Evolutionary conservation across 2,113 vertebrate genomes (phyloP).

Genomic region (Strix uralensis): DNA sequence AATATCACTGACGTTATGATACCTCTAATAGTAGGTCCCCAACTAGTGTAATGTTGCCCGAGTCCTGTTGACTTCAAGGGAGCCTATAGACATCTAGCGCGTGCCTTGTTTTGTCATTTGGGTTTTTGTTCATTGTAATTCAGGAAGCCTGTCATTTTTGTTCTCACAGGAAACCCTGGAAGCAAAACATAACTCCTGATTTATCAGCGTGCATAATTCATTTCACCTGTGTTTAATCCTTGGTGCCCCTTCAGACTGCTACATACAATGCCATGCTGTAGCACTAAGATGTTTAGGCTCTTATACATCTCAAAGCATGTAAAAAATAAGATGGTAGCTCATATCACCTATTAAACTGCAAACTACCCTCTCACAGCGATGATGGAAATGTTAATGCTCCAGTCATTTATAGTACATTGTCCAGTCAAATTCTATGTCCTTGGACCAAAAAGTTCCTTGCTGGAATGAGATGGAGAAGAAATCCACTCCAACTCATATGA

Average conservation of each 20-base stretch:
- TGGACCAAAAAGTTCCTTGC: neutral
- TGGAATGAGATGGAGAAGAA: neutral
- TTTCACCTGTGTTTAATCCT: neutral
- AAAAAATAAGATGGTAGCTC: neutral
- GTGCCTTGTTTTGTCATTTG: neutral
- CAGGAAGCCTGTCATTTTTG: neutral
- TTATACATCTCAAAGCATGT: neutral
- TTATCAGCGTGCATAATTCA: neutral
- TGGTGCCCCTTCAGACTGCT: neutral
- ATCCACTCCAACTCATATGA: neutral
- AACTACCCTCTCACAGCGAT: neutral
- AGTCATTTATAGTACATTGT: neutral
- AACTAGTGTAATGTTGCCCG: neutral
- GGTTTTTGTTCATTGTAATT: neutral
- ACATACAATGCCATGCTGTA: neutral
- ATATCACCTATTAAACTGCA: neutral
- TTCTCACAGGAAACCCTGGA: neutral
- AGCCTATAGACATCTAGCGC: neutral
- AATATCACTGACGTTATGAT: neutral
- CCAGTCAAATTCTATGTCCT: neutral
- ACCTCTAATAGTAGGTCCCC: neutral
- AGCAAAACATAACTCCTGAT: neutral
- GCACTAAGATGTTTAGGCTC: neutral
- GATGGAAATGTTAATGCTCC: neutral
- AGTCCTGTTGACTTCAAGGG: neutral